Conservation (phyloP, 2,888 invertebrate genomes). For the Orthosia incerta region DNA sequence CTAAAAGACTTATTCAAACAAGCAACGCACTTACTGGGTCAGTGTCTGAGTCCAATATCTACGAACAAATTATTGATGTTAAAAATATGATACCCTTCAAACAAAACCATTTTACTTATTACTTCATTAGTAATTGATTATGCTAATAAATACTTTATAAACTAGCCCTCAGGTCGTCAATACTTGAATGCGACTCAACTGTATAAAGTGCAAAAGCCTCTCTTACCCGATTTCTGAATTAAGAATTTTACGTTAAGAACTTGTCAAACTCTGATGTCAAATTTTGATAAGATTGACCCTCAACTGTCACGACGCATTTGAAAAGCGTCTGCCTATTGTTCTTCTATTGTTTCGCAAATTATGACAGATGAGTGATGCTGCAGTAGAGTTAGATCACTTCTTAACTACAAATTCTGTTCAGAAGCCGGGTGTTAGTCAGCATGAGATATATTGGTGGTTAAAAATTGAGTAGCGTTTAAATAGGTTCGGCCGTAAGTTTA, state of each 20-base stretch:
- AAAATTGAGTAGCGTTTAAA: neutral
- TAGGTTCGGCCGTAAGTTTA: neutral
- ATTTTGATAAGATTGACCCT: neutral
- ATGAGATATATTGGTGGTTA: too few species aligned
- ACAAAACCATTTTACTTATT: conserved; percentile 5
- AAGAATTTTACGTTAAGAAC: neutral
- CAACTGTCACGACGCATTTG: too few species aligned
- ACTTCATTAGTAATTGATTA: conserved; percentile 17
- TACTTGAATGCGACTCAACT: conserved; percentile 5
- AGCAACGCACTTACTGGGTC: conserved; percentile 71
- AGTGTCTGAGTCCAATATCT: conserved; percentile 51
- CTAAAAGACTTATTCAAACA: conserved; percentile 30
- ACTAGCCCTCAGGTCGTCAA: too few species aligned
- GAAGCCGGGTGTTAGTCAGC: neutral
- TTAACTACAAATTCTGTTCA: neutral
- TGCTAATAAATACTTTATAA: neutral
- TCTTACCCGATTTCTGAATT: neutral
- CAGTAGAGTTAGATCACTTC: neutral
- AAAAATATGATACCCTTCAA: conserved; percentile 34
- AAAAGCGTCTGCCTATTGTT: too few species aligned
- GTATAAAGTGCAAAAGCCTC: neutral
- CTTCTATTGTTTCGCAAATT: too few species aligned
- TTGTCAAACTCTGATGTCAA: neutral
- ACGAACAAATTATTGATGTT: conserved; percentile 69
- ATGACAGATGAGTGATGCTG: too few species aligned